Conservation (phyloP, 2,113 vertebrate species). For the Pachycephala philippinensis region DNA sequence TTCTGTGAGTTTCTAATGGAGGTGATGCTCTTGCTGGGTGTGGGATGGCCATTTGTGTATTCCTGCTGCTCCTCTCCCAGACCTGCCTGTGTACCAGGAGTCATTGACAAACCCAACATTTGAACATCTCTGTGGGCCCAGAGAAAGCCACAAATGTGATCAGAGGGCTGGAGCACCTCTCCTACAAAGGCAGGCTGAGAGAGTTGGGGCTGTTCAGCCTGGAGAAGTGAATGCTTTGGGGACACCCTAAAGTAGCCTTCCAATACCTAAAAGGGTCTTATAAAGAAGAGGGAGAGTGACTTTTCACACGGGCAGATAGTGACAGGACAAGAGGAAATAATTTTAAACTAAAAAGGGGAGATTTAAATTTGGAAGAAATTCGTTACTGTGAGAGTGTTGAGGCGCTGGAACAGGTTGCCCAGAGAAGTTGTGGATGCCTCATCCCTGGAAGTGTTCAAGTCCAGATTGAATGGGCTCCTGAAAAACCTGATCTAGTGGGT, state of each 20-base stretch:
- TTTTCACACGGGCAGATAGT: not conserved
- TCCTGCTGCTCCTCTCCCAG: not conserved
- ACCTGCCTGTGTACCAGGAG: not conserved
- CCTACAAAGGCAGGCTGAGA: not conserved
- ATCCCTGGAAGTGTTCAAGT: not conserved
- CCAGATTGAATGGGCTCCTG: not conserved
- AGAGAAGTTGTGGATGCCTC: not conserved
- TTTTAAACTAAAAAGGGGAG: not conserved
- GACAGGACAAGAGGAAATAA: not conserved
- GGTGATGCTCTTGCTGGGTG: not conserved
- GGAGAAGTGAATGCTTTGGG: not conserved
- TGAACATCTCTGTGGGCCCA: not conserved
- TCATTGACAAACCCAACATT: not conserved
- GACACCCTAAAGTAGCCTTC: not conserved
- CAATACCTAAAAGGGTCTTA: not conserved
- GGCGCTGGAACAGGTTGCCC: not conserved
- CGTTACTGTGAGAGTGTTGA: not conserved
- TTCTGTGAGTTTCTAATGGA: not conserved
- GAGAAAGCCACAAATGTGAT: not conserved
- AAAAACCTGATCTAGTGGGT: not conserved
- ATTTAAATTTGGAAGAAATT: not conserved
- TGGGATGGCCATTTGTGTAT: rapidly evolving
- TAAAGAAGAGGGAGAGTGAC: not conserved
- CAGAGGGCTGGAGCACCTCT: not conserved
- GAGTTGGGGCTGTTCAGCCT: not conserved